Evolutionary conservation across 2,113 vertebrate genomes (phyloP), one percentile per base, ranked within the genome.

Genomic region (Mellivora capensis): DNA sequence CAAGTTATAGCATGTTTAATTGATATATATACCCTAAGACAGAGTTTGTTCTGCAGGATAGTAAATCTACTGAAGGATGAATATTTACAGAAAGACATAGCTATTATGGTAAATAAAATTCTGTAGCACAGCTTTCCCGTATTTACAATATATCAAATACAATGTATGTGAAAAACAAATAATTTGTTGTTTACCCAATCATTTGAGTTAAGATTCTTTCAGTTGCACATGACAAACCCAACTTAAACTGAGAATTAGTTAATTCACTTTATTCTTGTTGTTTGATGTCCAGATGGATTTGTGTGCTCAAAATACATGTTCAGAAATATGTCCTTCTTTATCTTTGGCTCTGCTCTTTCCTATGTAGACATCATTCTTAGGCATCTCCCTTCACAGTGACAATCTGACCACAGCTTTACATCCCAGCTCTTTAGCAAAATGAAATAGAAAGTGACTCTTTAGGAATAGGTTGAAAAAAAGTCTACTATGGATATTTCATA

Each of bases 111-210:
- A 39, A 96, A 54, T 54, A 95, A 77, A 94, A 90, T 83, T 85
- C n/a, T 82, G 2, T 57, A 95, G 72, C 18, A 74, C 6, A 42
- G 20, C 4, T 79, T 94, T 72, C 15, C 23, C 47, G 6, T 57
- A 93, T 44, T 61, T 88, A 86, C 0, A 93, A 21, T 57, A 62
- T 77, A 21, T 82, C 89, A 85, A 88, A 76, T 71, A 89, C 23
- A 49, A 47, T 67, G 61, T 17, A 86, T 89, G 34, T 89, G 7
- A 79, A 97, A 96, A 91, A 29, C 12, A 97, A 91, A 49, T 87
- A 87, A 90, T 71, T 76, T 3, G 2, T 83, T 83, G n/a, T 71
- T 91, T 93, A 87, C 72, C 29, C 42, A 97, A 86, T 3, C 6
- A 42, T n/a, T 87, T 90, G 71, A 96, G 17, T 86, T 49, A 72